Base-by-base conservation (phyloP, 2,888 invertebrate species). In the Penaeus monodon region DNA sequence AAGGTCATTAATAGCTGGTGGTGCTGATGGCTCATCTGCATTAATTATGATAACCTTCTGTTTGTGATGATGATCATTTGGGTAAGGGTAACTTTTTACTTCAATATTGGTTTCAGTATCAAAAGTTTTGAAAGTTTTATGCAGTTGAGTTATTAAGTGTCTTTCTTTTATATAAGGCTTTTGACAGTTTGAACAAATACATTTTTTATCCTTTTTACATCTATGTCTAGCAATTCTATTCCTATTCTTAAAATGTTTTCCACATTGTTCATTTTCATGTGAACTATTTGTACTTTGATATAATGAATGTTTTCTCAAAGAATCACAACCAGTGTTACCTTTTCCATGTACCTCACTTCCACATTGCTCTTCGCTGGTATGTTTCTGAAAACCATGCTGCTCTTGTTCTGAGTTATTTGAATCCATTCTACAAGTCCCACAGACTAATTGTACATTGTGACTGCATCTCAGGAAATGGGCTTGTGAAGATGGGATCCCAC, bases 331-430 rank as follows among this genome's bases (percentile, higher is more conserved):
- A 76, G 22, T 17, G 24, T 33, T 65, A 64, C 65, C 64, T 79
- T 63, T 80, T 8, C 80, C 80, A 80, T n/a, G 65, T 7, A 80
- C 24, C 24, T 66, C 66, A 24, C 79, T 66, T 64, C 64, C 80
- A 33, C 33, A 80, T 33, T 27, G 64, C 27, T 80, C 38, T 65
- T 80, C 44, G 20, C 44, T 24, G 4, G 22, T 8, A n/a, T 80
- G 80, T 38, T 65, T 80, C n/a, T 66, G 64, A n/a, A 38, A 24
- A 22, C 33, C 22, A 64, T 80, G 80, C 8, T 80, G 64, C 33
- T 80, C 38, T 8, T 29, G 65, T 14, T 29, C 63, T 27, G 24
- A 6, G 27, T 64, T 79, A n/a, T 64, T 27, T 20, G 27, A 65
- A 3, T 65, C 65, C 33, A 79, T 27, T 29, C 79, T 65, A 65